phyloP scores from a whole-genome alignment of 2,113 vertebrate genomes.

The Eira barbara region DNA sequence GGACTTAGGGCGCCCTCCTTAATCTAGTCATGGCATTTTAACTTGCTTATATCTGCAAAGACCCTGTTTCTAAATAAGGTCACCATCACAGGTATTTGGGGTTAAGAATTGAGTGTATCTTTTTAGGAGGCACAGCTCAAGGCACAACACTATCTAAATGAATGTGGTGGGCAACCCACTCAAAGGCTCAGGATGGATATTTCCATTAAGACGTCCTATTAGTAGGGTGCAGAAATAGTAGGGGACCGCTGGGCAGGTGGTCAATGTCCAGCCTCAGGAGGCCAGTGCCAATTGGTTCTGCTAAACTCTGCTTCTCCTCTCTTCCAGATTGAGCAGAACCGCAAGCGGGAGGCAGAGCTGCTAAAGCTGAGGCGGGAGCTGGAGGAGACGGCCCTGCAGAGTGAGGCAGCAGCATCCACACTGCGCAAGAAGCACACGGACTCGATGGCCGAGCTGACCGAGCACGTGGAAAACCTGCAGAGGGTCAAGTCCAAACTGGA shows the following conservation, averaged over 20 bases:
- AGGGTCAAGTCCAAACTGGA: constrained; percentile 81
- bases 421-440: constrained; percentile 78
- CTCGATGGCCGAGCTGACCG: constrained; percentile 75
- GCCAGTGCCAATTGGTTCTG: not conserved
- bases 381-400: constrained; percentile 81
- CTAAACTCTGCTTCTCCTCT: not conserved
- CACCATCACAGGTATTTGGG: not conserved
- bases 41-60: not conserved
- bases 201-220: not conserved
- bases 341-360: constrained; percentile 79
- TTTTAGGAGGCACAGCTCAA: not conserved
- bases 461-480: constrained; percentile 83
- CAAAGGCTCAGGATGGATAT: not conserved
- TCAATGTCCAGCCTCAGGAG: not conserved
- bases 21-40: not conserved
- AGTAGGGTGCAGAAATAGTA: not conserved
- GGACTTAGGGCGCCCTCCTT: not conserved
- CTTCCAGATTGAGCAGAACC: constrained; percentile 81
- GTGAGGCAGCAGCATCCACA: constrained; percentile 67
- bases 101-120: not conserved
- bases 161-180: not conserved
- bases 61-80: not conserved
- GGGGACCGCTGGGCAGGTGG: not conserved
- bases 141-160: not conserved
- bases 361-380: constrained; percentile 80